Conservation (phyloP, 2,113 vertebrate species). For the Tyto alba region DNA sequence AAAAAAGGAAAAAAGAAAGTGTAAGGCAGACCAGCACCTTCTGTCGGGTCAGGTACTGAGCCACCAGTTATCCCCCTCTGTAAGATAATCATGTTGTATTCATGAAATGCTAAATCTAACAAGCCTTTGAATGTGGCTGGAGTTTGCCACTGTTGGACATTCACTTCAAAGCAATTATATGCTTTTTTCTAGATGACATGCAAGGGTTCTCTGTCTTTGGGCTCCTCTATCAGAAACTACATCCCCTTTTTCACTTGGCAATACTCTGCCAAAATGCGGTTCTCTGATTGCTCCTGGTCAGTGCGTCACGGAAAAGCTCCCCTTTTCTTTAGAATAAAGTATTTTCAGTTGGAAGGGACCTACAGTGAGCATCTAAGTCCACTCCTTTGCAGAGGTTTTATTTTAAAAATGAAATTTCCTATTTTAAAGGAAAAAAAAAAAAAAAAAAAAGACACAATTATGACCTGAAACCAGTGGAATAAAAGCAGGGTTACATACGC, state of each 20-base stretch:
- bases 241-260: neutral
- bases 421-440: neutral
- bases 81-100: rapidly evolving
- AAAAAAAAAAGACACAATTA: neutral
- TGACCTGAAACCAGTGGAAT: neutral
- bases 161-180: neutral
- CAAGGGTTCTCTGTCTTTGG: neutral
- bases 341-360: neutral
- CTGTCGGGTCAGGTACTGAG: neutral
- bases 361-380: neutral
- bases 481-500: neutral
- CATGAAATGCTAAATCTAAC: rapidly evolving
- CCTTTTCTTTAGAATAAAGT: neutral
- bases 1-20: neutral
- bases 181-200: neutral
- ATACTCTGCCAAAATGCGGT: neutral
- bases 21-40: neutral
- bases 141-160: too few relatives aligned
- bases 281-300: neutral
- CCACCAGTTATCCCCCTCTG: too few relatives aligned
- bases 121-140: rapidly evolving
- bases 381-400: neutral
- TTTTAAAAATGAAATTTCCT: neutral
- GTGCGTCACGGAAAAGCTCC: rapidly evolving
- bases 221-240: neutral